phyloP scores from a whole-genome alignment of 2,888 invertebrate genomes.

The Lordiphosa andalusiaca region DNA sequence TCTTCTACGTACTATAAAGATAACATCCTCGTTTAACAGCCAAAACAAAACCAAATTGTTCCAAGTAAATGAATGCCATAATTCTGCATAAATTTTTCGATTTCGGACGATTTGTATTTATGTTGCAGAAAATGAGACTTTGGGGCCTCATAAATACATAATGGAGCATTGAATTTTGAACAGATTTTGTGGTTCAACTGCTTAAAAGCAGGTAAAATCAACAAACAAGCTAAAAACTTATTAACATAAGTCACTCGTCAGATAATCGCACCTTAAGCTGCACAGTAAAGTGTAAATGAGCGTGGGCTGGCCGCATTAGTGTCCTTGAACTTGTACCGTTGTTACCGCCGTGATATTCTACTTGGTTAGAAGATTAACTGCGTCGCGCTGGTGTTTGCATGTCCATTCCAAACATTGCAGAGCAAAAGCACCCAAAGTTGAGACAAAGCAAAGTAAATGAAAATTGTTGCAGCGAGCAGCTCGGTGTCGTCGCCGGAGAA shows the following conservation, averaged over 20 bases:
- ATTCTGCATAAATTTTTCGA: conserved; percentile 46
- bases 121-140: conserved; percentile 15
- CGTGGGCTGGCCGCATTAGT: too few species aligned
- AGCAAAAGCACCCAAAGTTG: too few species aligned
- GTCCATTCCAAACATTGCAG: not conserved
- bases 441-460: conserved; percentile 27
- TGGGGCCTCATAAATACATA: conserved; percentile 40
- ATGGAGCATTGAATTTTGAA: conserved; percentile 33
- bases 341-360: too few species aligned
- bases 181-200: not conserved
- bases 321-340: too few species aligned
- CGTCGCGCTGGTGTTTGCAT: too few species aligned
- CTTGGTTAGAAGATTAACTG: too few species aligned
- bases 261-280: conserved; percentile 19
- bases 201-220: not conserved
- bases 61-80: conserved; percentile 22
- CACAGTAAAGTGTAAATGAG: too few species aligned
- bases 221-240: conserved; percentile 23
- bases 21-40: conserved; percentile 5
- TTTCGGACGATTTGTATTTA: conserved; percentile 28
- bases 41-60: conserved; percentile 5
- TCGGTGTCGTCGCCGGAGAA: not conserved
- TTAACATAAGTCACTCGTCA: conserved; percentile 53
- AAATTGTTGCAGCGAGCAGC: conserved; percentile 14
- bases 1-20: not conserved